A percentile compares a stretch with the other conserved stretches of the same genome.
Evolutionary conservation across 2,888 invertebrate species (phyloP).

Genomic region (Pollenia amentaria): DNA sequence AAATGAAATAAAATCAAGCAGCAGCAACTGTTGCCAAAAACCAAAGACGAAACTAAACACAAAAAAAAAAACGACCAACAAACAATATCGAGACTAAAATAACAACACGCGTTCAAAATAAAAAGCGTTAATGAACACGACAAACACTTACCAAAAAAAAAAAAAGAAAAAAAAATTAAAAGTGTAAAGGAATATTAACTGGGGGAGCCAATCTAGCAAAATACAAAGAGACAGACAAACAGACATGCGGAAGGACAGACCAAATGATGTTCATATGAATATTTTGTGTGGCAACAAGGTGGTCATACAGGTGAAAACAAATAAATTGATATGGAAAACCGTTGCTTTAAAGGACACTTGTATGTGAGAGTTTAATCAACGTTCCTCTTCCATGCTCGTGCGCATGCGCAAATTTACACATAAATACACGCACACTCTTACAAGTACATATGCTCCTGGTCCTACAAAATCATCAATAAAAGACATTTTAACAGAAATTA

Average conservation of each 20-base stretch:
- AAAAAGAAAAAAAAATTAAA: constrained; percentile 15
- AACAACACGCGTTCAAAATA: constrained; percentile 79
- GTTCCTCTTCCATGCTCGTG: constrained; percentile 34
- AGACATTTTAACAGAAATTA: constrained; percentile 8
- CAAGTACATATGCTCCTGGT: neutral
- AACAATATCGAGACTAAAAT: constrained; percentile 58
- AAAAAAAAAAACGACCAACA: constrained; percentile 2
- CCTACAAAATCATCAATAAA: constrained; percentile 45
- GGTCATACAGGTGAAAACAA: constrained; percentile 71
- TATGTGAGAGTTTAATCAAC: neutral
- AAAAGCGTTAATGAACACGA: constrained; percentile 82
- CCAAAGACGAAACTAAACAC: constrained; percentile 5
- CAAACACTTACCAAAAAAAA: constrained; percentile 40
- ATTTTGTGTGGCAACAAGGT: constrained; percentile 62
- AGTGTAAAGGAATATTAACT: neutral
- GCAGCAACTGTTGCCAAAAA: constrained; percentile 54
- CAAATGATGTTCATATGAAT: constrained; percentile 48
- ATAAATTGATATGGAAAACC: constrained; percentile 71
- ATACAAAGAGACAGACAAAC: constrained; percentile 10
- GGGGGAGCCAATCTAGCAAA: constrained; percentile 41
- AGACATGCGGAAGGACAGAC: constrained; percentile 43
- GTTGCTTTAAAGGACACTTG: constrained; percentile 64
- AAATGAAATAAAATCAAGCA: constrained; percentile 44
- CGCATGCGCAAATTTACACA: constrained; percentile 62
- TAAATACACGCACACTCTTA: constrained; percentile 47